Conservation (phyloP, 2,888 invertebrate species). For the Melanotus villosus region DNA sequence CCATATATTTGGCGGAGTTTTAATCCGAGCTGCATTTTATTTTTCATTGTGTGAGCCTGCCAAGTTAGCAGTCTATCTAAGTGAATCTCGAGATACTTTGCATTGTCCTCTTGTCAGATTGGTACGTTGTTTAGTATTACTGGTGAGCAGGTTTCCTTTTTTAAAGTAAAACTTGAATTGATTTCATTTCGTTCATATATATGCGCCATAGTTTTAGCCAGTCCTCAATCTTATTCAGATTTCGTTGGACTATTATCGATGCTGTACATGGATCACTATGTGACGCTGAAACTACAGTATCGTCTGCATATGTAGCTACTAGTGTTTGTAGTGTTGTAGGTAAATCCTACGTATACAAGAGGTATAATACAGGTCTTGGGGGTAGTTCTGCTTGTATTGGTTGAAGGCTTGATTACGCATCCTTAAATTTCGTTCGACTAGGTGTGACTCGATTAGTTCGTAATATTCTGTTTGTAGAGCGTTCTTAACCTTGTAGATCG, state of each 20-base stretch:
- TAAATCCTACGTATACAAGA: background rate
- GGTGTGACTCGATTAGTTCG: background rate
- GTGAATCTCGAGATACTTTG: background rate
- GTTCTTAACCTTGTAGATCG: background rate
- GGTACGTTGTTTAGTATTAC: background rate
- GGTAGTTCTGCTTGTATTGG: background rate
- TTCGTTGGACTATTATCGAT: background rate
- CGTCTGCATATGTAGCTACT: constrained; percentile 17
- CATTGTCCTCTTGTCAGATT: background rate
- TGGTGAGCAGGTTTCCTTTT: background rate
- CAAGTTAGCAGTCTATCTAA: no score
- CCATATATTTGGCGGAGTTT: no score
- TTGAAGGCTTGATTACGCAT: background rate
- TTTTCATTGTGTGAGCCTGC: no score
- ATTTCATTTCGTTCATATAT: background rate
- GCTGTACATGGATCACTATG: constrained; percentile 1
- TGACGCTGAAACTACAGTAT: constrained; percentile 9
- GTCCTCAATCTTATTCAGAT: background rate
- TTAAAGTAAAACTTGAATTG: background rate
- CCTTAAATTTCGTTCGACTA: background rate
- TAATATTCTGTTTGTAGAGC: background rate
- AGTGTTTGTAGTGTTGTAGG: background rate
- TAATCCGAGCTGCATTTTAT: background rate
- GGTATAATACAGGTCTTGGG: background rate
- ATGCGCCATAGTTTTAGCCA: background rate